Percentiles rank a stretch among this genome's conserved stretches.
Conservation (phyloP, 2,797 vertebrate genomes). For the Typhlichthys subterraneus region DNA sequence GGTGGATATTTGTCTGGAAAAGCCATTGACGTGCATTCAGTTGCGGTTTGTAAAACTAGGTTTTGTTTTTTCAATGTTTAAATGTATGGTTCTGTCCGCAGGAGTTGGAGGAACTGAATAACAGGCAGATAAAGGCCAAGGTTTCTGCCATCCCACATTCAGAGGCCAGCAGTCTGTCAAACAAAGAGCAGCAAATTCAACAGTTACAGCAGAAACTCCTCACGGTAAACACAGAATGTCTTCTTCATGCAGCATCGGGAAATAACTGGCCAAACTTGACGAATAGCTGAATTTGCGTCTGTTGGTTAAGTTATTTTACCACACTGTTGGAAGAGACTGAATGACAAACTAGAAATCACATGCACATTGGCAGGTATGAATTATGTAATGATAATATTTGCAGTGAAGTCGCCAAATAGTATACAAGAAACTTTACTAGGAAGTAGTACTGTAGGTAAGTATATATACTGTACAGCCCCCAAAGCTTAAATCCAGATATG, state of each 20-base stretch:
- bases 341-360: not conserved
- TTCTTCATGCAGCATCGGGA: not conserved
- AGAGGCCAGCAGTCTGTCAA: conserved; percentile 69
- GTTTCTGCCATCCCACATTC: conserved; percentile 75
- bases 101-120: conserved; percentile 85
- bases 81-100: conserved; percentile 47
- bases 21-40: too few relatives aligned
- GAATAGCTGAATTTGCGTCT: not conserved
- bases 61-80: not conserved
- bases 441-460: too few relatives aligned
- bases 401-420: too few relatives aligned
- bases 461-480: too few relatives aligned
- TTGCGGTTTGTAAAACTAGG: not conserved
- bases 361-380: not conserved
- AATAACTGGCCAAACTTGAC: not conserved
- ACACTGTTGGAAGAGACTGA: not conserved
- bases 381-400: too few relatives aligned
- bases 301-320: not conserved
- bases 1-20: too few relatives aligned
- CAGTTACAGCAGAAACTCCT: conserved; percentile 83
- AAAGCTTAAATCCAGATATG: too few relatives aligned
- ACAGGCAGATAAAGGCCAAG: conserved; percentile 85
- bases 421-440: too few relatives aligned
- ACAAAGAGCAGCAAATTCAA: conserved; percentile 82
- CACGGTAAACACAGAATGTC: conserved; percentile 69